These are phyloP conservation scores for Eidolon helvum DNA, from an alignment of 2,113 vertebrate species.

Conservation along the genomic window DNA sequence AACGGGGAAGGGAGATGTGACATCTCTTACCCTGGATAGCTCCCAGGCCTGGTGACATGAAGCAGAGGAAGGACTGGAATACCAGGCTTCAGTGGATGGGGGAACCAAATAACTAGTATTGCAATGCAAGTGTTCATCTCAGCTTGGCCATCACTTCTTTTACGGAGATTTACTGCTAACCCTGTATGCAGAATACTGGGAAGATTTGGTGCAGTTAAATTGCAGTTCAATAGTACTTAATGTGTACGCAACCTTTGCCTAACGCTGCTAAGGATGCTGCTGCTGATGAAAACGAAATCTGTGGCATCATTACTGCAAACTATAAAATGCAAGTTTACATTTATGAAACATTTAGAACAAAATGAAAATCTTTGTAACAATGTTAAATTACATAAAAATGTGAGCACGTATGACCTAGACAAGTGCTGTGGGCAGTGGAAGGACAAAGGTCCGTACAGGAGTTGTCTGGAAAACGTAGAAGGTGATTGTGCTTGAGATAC, in stretches of 20 bases:
- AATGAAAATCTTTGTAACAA: neutral
- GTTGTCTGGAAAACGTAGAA: neutral
- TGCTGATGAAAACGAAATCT: neutral
- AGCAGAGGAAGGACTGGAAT: neutral
- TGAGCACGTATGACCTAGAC: neutral
- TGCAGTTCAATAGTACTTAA: neutral
- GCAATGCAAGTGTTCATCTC: neutral
- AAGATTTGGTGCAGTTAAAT: neutral
- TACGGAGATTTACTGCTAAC: neutral
- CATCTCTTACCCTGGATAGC: neutral
- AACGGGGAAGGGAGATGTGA: neutral
- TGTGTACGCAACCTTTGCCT: neutral
- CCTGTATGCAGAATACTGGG: neutral
- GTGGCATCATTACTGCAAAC: neutral
- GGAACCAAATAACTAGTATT: neutral
- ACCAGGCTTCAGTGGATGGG: neutral
- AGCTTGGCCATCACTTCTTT: neutral
- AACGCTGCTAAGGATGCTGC: neutral
- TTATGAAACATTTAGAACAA: constrained; percentile 32
- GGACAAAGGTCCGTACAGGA: neutral
- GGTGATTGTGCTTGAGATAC: neutral
- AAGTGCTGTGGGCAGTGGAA: neutral
- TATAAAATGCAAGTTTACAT: neutral
- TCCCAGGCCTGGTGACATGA: neutral
- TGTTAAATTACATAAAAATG: neutral